Conservation (phyloP, 2,113 vertebrate species). For the Hydrolagus affinis region DNA sequence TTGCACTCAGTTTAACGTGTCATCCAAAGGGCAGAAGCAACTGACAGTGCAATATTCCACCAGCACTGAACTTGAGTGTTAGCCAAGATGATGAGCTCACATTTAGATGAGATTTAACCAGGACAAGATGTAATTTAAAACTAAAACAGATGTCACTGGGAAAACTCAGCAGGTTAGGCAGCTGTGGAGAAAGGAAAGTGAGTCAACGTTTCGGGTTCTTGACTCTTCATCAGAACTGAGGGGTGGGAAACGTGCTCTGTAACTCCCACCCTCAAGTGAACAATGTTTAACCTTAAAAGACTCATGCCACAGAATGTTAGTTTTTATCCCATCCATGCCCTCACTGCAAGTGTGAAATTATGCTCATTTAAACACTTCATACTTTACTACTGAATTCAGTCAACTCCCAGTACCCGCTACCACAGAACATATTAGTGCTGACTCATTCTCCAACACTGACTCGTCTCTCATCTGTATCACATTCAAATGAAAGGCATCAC, state of each 20-base stretch:
- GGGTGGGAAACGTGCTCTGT: not conserved
- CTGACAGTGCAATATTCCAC: no score
- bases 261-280: not conserved
- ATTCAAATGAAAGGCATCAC: not conserved
- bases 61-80: no score
- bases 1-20: no score
- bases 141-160: not conserved
- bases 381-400: slow-evolving; percentile 11
- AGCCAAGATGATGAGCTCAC: no score
- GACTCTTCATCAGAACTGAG: no score
- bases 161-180: not conserved
- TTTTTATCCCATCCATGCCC: not conserved
- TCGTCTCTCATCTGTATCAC: not conserved
- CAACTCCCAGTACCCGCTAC: not conserved
- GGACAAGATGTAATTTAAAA: no score
- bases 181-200: no score
- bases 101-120: no score
- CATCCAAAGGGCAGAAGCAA: no score
- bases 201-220: no score
- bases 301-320: not conserved
- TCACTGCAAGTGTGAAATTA: slow-evolving; percentile 5
- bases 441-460: not conserved
- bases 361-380: slow-evolving; percentile 5
- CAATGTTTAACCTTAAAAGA: not conserved
- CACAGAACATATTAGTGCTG: not conserved